These are phyloP conservation scores for Brachypterus glaber DNA, from an alignment of 2,888 invertebrate species.

Conservation along the genomic window DNA sequence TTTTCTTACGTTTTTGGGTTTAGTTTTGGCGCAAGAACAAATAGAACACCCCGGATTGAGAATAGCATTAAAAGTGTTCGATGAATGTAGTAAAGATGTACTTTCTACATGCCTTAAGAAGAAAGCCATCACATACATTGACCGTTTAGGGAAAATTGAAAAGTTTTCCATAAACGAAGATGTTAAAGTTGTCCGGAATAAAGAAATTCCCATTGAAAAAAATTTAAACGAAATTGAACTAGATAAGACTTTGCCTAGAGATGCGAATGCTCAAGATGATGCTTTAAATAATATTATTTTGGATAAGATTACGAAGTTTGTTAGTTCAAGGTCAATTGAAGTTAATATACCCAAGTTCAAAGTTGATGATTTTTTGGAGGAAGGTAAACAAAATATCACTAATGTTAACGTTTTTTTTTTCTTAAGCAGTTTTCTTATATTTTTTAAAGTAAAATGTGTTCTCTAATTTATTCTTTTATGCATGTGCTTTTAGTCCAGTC, in stretches of 20 bases:
- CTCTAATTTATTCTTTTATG: too few relatives aligned
- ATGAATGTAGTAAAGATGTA: constrained; percentile 66
- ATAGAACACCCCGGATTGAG: too few relatives aligned
- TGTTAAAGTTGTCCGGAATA: constrained; percentile 53
- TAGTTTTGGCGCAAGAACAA: too few relatives aligned
- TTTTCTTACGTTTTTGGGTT: too few relatives aligned
- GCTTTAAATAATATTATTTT: constrained; percentile 59
- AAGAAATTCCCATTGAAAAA: constrained; percentile 36
- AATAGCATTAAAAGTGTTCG: constrained; percentile 61
- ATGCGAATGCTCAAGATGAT: constrained; percentile 56
- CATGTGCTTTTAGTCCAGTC: too few relatives aligned
- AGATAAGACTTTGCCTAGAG: constrained; percentile 58
- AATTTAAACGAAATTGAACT: constrained; percentile 57
- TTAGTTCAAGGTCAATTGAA: constrained; percentile 67
- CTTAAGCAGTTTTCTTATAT: constrained; percentile 1
- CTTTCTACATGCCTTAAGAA: constrained; percentile 69
- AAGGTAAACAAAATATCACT: too few relatives aligned
- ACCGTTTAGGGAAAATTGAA: constrained; percentile 63
- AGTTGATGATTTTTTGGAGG: constrained; percentile 13
- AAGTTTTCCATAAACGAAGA: constrained; percentile 54
- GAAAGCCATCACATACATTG: constrained; percentile 70
- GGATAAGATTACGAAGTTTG: constrained; percentile 59
- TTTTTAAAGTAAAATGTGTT: too few relatives aligned
- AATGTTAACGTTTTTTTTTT: constrained; percentile 9
- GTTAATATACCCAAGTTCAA: constrained; percentile 63